Evolutionary conservation across 1,140 invertebrate genomes (phyloP).

Genomic region (Halictus rubicundus): DNA sequence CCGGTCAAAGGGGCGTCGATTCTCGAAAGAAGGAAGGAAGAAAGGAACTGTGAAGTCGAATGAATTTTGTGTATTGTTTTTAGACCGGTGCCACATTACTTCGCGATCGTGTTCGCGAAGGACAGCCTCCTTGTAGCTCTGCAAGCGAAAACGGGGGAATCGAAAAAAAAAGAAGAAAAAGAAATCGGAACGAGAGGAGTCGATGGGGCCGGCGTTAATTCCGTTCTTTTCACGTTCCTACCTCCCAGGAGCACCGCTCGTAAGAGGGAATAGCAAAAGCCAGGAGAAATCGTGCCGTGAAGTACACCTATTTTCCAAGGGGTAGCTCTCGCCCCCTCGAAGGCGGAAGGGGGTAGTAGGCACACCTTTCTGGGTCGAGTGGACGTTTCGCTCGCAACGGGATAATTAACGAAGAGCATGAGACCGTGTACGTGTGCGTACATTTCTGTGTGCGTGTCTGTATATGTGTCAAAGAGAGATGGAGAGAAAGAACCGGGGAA

Average conservation of each 20-base stretch:
- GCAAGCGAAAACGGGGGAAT: neutral
- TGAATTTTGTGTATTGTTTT: no score
- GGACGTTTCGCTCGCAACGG: constrained; percentile 46
- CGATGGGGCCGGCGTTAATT: constrained; percentile 31
- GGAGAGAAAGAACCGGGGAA: neutral
- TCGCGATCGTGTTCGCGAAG: no score
- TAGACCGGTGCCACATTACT: no score
- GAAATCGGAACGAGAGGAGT: constrained; percentile 1
- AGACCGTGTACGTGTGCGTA: neutral
- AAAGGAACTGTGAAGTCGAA: no score
- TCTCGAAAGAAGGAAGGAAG: no score
- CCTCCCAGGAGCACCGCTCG: constrained; percentile 28
- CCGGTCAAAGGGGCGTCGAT: neutral
- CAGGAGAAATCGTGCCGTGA: constrained; percentile 39
- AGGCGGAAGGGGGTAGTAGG: constrained; percentile 15
- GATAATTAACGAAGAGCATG: constrained; percentile 43
- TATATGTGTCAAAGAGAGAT: neutral
- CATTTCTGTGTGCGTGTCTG: neutral
- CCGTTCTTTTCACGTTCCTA: constrained; percentile 24
- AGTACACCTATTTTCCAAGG: constrained; percentile 44
- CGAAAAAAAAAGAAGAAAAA: neutral
- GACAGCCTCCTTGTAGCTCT: no score
- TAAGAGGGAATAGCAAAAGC: constrained; percentile 27
- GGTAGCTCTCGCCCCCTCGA: constrained; percentile 23
- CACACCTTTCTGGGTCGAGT: constrained; percentile 45